phyloP scores from a whole-genome alignment of 2,888 invertebrate species.

The Lucinisca nassula region DNA sequence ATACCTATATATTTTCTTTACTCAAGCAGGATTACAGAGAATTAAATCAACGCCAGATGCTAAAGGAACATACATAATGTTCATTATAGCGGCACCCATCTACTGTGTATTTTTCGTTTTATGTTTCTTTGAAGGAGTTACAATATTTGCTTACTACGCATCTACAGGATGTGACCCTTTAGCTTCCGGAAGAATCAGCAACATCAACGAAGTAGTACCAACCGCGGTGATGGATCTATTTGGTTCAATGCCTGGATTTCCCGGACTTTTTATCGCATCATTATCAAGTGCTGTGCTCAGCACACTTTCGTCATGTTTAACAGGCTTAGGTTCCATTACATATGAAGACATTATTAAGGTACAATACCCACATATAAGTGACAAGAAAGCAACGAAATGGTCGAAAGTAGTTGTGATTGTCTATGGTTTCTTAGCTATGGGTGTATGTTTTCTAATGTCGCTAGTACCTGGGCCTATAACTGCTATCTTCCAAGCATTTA shows the following conservation, averaged over 20 bases:
- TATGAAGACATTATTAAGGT: constrained; percentile 38
- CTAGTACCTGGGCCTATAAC: constrained; percentile 23
- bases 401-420: constrained; percentile 24
- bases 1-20: constrained; percentile 14
- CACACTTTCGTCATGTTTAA: constrained; percentile 49
- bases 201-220: constrained; percentile 49
- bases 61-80: constrained; percentile 12
- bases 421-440: constrained; percentile 35
- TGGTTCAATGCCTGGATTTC: constrained; percentile 34
- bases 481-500: constrained; percentile 21
- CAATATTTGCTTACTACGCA: constrained; percentile 50
- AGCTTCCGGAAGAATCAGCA: constrained; percentile 16
- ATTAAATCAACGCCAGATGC: constrained; percentile 30
- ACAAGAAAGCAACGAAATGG: constrained; percentile 4
- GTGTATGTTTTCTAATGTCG: constrained; percentile 27
- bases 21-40: constrained; percentile 52
- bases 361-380: constrained; percentile 2
- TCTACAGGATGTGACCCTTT: constrained; percentile 44
- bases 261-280: constrained; percentile 53
- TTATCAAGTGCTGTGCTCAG: constrained; percentile 61
- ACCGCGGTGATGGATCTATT: constrained; percentile 46
- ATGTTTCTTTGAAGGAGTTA: constrained; percentile 30
- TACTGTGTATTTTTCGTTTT: background rate
- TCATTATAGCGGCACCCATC: constrained; percentile 14
- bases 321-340: constrained; percentile 42